Evolutionary conservation across 1,140 invertebrate species (phyloP), one percentile per base, ranked within the genome.

Genomic region (Leptoteleia sp.): DNA sequence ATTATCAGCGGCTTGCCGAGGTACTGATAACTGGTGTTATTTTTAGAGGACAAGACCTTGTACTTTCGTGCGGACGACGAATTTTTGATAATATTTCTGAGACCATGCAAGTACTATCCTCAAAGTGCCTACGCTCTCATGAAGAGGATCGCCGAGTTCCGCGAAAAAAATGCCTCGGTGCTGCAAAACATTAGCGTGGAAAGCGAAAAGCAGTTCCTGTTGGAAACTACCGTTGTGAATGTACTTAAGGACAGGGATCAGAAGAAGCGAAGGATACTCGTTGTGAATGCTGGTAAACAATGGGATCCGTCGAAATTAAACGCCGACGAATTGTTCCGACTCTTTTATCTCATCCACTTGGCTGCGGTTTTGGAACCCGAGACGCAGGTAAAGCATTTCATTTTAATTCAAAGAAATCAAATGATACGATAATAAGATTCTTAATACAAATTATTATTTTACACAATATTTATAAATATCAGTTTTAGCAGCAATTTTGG

Each of bases 91-190:
- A 93, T 94, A 17, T 95, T 95, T 81, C 87, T 96, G 9, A 91
- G 95, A 29, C 94, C 94, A 22, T 94, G 93, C 83, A 95, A 96
- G 85, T 96, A 92, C 85, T 96, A 95, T 82, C 92, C 94, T 0
- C 90, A 95, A 67, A 95, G 94, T 86, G 94, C 94, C 0, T 87
- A 92, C 29, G 91, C 92, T 76, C 87, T 95, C 91, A 94, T 96
- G 93, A 93, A 92, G 82, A 91, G 94, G 76, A 89, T 93, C 9
- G 93, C 94, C 1, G 92, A 92, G 22, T 96, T 96, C 82, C 94
- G 92, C 81, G 90, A 92, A 4, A 94, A 94, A 65, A 90, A 96
- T 78, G 91, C 91, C 0, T 73, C 88, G 0, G 79, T 94, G 0
- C 77, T 96, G 7, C 89, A 91, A 16, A 91, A 93, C 37, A 79